These are phyloP conservation scores for Eriocheir sinensis DNA, from an alignment of 1,140 invertebrate genomes.

Conservation along the genomic window DNA sequence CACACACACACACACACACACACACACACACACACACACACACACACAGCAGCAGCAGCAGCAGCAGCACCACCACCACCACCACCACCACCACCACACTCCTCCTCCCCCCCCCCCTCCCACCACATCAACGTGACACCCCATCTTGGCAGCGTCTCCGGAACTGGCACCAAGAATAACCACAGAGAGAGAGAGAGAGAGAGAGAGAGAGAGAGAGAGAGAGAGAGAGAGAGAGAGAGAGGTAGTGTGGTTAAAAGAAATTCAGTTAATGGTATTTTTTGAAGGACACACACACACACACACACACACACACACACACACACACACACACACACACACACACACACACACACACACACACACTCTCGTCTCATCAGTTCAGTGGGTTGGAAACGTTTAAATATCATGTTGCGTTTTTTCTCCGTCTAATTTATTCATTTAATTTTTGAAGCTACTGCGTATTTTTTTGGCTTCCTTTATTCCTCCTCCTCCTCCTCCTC, in stretches of 20 bases:
- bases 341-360: constrained; percentile 50
- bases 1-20: constrained; percentile 22
- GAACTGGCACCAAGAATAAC: constrained; percentile 5
- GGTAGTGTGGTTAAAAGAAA: neutral
- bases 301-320: constrained; percentile 41
- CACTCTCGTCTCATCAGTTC: neutral
- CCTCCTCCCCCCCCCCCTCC: neutral
- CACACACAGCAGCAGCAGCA: too few species aligned
- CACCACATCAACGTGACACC: neutral
- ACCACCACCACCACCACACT: too few species aligned
- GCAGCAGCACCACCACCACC: neutral
- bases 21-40: constrained; percentile 22
- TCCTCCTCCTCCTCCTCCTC: neutral
- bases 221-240: constrained; percentile 53
- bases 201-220: constrained; percentile 51
- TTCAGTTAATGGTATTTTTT: neutral
- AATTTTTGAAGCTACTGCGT: too few species aligned
- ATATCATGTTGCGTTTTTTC: neutral
- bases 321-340: constrained; percentile 48
- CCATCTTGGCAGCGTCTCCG: neutral
- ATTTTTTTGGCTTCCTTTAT: too few species aligned
- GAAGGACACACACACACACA: constrained; percentile 15
- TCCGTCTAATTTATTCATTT: neutral
- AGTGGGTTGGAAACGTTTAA: neutral
- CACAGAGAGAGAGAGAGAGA: constrained; percentile 23